Percentiles rank a stretch among this genome's conserved stretches.
Evolutionary conservation across 2,113 vertebrate genomes (phyloP).

Genomic region (Corydoras sp.): DNA sequence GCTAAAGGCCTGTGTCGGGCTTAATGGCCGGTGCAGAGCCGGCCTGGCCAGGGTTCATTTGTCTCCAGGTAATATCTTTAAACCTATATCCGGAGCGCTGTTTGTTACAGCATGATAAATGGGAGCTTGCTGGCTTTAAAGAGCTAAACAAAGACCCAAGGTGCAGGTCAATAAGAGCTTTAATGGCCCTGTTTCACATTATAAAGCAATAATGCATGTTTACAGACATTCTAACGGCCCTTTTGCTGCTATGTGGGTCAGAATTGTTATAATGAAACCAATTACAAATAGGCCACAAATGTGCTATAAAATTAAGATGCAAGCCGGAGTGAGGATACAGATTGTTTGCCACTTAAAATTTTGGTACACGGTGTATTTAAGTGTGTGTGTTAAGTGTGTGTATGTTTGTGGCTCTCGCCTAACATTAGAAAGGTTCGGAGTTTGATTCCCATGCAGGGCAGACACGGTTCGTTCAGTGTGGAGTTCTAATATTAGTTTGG

Average conservation of each 20-base stretch:
- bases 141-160: slow-evolving; percentile 6
- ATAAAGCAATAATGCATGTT: slow-evolving; percentile 26
- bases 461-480: no score
- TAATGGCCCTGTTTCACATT: slow-evolving; percentile 15
- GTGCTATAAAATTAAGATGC: slow-evolving; percentile 6
- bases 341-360: background rate
- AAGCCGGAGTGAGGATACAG: slow-evolving; percentile 44
- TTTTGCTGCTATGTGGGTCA: slow-evolving; percentile 7
- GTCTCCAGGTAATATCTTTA: slow-evolving; percentile 88
- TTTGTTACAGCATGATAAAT: slow-evolving; percentile 53
- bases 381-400: no score
- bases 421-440: no score
- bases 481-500: no score
- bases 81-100: slow-evolving; percentile 84
- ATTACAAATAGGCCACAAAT: slow-evolving; percentile 4
- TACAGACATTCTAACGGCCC: slow-evolving; percentile 15
- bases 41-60: slow-evolving; percentile 77
- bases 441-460: no score
- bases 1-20: slow-evolving; percentile 75
- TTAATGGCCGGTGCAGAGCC: slow-evolving; percentile 75
- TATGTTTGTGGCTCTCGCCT: no score
- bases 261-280: slow-evolving; percentile 3
- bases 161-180: slow-evolving; percentile 22
- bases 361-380: no score
- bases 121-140: slow-evolving; percentile 26